A percentile compares a stretch with the other conserved stretches of the same genome.
Conservation (phyloP, 1,140 invertebrate species). For the Parapsyche elsis region DNA sequence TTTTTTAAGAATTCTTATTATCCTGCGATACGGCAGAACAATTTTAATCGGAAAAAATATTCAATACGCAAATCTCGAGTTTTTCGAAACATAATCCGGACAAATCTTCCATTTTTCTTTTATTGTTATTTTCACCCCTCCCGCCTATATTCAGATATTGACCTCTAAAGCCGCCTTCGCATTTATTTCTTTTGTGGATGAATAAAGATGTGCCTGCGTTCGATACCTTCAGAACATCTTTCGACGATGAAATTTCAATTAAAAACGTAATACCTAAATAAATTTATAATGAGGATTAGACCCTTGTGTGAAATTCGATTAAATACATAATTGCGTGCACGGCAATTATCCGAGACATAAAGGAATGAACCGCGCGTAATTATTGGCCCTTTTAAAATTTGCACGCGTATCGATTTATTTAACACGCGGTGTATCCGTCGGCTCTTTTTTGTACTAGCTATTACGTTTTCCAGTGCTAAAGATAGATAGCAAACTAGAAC, state of each 20-base stretch:
- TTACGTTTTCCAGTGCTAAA: too few species aligned
- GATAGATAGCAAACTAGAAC: too few species aligned
- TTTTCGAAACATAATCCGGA: not conserved
- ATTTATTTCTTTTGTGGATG: not conserved
- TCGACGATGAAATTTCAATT: not conserved
- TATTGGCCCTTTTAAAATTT: not conserved
- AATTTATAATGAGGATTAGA: not conserved
- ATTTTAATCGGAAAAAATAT: conserved; percentile 4
- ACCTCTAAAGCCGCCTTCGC: not conserved
- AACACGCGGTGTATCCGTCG: not conserved
- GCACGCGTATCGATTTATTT: not conserved
- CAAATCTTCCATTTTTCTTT: not conserved
- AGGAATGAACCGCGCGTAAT: not conserved
- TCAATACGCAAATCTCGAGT: not conserved
- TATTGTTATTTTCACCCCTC: not conserved
- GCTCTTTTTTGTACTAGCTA: too few species aligned
- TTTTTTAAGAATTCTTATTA: too few species aligned
- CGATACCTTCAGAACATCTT: not conserved
- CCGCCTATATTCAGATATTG: not conserved
- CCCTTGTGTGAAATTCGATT: not conserved
- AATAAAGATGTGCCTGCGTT: not conserved
- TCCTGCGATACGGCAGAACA: not conserved
- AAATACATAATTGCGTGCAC: not conserved
- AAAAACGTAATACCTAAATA: not conserved
- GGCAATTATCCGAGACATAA: not conserved